A percentile compares a stretch with the other conserved stretches of the same genome.
Conservation (phyloP, 2,888 invertebrate species). For the Cryptocephalus primarius region DNA sequence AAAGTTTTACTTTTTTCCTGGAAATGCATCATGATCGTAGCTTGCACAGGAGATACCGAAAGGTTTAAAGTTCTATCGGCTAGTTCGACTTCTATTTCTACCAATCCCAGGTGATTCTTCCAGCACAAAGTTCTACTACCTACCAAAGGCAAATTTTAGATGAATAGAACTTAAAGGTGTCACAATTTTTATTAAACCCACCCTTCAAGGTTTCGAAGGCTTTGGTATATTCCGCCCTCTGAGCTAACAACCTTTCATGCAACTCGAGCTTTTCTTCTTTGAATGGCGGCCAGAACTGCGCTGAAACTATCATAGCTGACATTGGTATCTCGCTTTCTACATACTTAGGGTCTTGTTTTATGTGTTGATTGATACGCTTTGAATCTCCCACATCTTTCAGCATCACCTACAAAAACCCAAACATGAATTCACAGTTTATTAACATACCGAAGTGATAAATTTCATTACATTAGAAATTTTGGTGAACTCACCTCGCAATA, state of each 20-base stretch:
- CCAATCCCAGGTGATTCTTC: conserved; percentile 89
- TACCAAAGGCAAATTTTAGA: too few relatives aligned
- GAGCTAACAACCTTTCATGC: conserved; percentile 66
- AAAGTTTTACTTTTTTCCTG: conserved; percentile 58
- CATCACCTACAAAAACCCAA: conserved; percentile 64
- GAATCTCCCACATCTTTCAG: conserved; percentile 94
- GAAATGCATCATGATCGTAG: conserved; percentile 88
- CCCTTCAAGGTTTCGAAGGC: conserved; percentile 77
- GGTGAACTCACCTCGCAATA: conserved; percentile 75
- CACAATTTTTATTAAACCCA: too few relatives aligned
- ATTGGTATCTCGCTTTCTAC: conserved; percentile 46
- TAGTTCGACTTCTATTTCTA: conserved; percentile 82
- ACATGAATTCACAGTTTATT: background rate
- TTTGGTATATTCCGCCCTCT: conserved; percentile 78
- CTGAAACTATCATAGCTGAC: conserved; percentile 86
- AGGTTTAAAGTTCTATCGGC: conserved; percentile 64
- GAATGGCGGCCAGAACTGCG: conserved; percentile 97
- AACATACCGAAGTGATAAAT: conserved; percentile 28
- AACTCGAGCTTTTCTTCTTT: conserved; percentile 87
- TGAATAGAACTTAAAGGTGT: too few relatives aligned
- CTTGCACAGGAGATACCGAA: conserved; percentile 85
- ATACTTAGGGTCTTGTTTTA: conserved; percentile 61
- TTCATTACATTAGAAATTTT: conserved; percentile 49
- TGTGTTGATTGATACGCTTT: conserved; percentile 78
- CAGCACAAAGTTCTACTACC: conserved; percentile 87